Evolutionary conservation across 2,797 vertebrate species (phyloP), one percentile per base, ranked within the genome.

Genomic region (Sorex maritimensis): DNA sequence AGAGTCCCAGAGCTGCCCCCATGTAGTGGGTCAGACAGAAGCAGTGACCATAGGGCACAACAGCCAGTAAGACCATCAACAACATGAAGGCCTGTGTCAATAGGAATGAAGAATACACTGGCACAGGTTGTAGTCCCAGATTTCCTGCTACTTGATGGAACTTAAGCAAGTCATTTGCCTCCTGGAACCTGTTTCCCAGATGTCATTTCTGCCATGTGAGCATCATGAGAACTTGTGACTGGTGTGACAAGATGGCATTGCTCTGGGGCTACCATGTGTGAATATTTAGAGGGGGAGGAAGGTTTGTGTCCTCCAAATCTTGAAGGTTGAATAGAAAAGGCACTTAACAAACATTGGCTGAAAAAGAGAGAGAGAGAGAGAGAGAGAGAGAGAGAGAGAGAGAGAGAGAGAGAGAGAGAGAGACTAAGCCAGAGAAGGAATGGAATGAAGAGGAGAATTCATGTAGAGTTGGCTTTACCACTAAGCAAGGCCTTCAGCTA

Each of bases 11-110:
- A 74, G 28, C 34, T 6, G 2, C 38, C 34, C 41, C 49, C 49
- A 28, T 6, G 0, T 2, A 2, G 2, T 3, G 14, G 6, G 71
- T 65, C n/a, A 73, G 26, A 23, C 3, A 1, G 34, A 55, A 6
- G 52, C 21, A 23, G 1, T 19, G 34, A 24, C 52, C n/a, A 26
- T 30, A 14, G 1, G 30, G 19, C n/a, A 8, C 13, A 15, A 7
- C 15, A 61, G 4, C 10, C 26, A 81, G n/a, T 49, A 41, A 90
- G 65, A 46, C 7, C 10, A 17, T 8, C 23, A 69, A 2, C 1
- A 3, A 49, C 0, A 3, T 28, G n/a, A 44, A 9, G 5, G n/a
- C 55, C 34, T 21, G 46, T 0, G 0, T n/a, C 11, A 38, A 13
- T 1, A 13, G 8, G 10, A 63, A 63, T 63, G 17, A 63, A 63